These are phyloP conservation scores for Scaptomyza polygonia DNA, from an alignment of 2,888 invertebrate species.

Conservation along the genomic window DNA sequence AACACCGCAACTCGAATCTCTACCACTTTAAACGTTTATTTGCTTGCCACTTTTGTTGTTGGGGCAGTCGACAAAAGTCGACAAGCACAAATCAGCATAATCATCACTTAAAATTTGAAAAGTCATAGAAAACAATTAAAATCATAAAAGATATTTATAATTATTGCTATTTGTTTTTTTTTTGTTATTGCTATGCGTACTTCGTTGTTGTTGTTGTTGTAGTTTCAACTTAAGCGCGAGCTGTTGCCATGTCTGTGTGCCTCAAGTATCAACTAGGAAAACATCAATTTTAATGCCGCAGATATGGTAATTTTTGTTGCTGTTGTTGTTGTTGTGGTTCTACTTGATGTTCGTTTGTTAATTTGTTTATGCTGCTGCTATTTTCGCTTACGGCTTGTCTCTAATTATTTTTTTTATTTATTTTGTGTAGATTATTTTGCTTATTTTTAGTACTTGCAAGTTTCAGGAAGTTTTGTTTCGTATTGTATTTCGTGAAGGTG, in stretches of 20 bases:
- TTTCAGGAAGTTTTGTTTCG: constrained; percentile 57
- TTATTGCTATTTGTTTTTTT: constrained; percentile 43
- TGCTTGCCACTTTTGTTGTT: constrained; percentile 34
- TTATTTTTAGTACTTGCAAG: constrained; percentile 19
- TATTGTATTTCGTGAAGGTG: constrained; percentile 26
- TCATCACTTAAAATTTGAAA: constrained; percentile 78
- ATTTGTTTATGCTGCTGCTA: constrained; percentile 15
- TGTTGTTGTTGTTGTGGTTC: constrained; percentile 9
- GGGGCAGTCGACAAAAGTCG: constrained; percentile 47
- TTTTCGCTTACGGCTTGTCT: constrained; percentile 19
- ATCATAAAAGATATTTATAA: constrained; percentile 43
- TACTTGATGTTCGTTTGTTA: constrained; percentile 11
- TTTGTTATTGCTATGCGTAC: constrained; percentile 40
- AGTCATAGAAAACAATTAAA: constrained; percentile 61
- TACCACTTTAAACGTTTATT: background rate
- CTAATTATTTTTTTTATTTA: constrained; percentile 23
- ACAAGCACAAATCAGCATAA: constrained; percentile 69
- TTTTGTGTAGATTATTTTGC: constrained; percentile 4
- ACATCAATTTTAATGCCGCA: constrained; percentile 63
- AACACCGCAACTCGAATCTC: background rate
- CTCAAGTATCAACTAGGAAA: constrained; percentile 58
- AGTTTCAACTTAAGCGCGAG: constrained; percentile 67
- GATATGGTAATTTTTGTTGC: constrained; percentile 56
- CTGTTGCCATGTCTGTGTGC: constrained; percentile 39
- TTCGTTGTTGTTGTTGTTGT: constrained; percentile 21